Conservation (phyloP, 2,113 vertebrate genomes). For the Eira barbara region DNA sequence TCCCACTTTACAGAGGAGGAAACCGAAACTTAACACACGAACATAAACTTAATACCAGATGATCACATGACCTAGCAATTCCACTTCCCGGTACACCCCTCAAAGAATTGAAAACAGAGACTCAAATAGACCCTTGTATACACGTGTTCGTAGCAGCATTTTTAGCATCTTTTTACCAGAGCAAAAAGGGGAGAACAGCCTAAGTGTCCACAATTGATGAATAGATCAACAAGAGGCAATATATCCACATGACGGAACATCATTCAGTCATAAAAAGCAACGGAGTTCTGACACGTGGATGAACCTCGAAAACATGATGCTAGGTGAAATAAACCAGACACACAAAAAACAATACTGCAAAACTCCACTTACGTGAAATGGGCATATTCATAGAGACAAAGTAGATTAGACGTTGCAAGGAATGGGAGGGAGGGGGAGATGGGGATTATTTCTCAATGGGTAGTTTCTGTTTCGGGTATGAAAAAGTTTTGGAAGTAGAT, state of each 20-base stretch:
- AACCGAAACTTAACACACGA: background rate
- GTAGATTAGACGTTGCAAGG: background rate
- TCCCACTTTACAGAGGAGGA: background rate
- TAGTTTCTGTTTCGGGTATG: background rate
- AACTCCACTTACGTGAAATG: background rate
- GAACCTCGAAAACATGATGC: background rate
- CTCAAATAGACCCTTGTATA: background rate
- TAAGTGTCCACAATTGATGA: background rate
- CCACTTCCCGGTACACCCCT: background rate
- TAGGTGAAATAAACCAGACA: background rate
- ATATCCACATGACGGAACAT: background rate
- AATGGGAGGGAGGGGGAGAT: too few relatives aligned
- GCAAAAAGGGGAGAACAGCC: background rate
- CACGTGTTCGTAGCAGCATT: background rate
- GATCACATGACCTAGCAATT: background rate
- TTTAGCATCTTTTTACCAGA: background rate
- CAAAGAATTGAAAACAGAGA: background rate
- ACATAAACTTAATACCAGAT: background rate
- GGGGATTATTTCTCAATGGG: too few relatives aligned
- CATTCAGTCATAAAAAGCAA: background rate
- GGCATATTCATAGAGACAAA: background rate
- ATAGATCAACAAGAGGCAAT: background rate
- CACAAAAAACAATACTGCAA: background rate
- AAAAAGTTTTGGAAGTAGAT: background rate
- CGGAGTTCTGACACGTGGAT: background rate